Conservation (phyloP, 2,797 vertebrate species). For the Tauraco hartlaubi region DNA sequence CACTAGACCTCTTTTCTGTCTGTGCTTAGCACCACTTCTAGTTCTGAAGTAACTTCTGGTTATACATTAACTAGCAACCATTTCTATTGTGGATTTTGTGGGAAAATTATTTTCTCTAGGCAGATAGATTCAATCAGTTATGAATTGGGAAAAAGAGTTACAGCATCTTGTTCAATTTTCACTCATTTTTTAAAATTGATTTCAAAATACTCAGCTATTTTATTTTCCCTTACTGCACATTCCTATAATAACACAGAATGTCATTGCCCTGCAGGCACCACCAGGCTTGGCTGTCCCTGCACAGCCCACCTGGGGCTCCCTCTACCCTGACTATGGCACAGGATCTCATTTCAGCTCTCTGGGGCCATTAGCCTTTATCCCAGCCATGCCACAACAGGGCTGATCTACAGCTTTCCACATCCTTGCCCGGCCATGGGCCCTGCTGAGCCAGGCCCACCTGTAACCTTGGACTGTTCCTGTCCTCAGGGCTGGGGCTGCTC, state of each 20-base stretch:
- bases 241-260: not conserved
- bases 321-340: not conserved
- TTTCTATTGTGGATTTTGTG: not conserved
- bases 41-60: not conserved
- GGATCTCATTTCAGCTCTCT: not conserved
- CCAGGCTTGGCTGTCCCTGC: not conserved
- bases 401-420: too few species aligned
- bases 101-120: not conserved
- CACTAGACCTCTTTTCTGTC: not conserved
- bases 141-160: not conserved
- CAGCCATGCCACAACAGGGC: not conserved
- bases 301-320: not conserved
- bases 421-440: not conserved
- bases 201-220: not conserved
- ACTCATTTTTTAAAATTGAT: rapidly evolving
- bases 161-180: not conserved
- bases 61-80: not conserved
- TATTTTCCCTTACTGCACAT: not conserved
- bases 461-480: not conserved
- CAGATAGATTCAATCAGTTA: not conserved
- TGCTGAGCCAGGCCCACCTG: too few species aligned
- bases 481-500: not conserved
- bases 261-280: not conserved
- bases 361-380: not conserved
- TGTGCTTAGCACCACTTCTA: not conserved